Evolutionary conservation across 2,797 vertebrate genomes (phyloP).

Genomic region (Falco rusticolus): DNA sequence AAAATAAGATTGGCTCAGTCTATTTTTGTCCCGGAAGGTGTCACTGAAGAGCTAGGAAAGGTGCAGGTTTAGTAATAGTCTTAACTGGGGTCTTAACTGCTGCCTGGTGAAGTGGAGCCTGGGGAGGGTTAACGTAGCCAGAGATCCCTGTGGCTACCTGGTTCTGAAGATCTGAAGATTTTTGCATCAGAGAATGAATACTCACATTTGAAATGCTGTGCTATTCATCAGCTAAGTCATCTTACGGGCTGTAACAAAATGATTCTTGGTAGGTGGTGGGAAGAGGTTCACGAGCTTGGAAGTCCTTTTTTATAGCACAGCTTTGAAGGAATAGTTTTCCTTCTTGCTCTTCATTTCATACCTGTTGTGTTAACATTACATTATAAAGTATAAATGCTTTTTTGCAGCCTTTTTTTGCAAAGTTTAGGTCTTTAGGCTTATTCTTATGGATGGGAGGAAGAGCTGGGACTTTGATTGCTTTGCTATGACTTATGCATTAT

Average conservation of each 20-base stretch:
- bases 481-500: neutral
- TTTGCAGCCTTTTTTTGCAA: neutral
- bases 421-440: neutral
- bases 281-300: neutral
- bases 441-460: neutral
- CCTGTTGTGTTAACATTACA: neutral
- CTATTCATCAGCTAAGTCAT: neutral
- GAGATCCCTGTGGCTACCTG: neutral
- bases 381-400: neutral
- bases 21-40: constrained; percentile 59
- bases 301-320: neutral
- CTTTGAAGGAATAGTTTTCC: neutral
- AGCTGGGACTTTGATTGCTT: neutral
- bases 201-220: neutral
- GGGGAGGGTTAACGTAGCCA: neutral
- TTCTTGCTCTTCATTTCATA: neutral
- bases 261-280: neutral
- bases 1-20: neutral
- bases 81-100: neutral
- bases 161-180: neutral
- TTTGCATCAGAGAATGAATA: neutral
- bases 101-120: neutral
- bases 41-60: constrained; percentile 56
- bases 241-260: neutral
- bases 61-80: neutral